A percentile compares a stretch with the other conserved stretches of the same genome.
These are phyloP conservation scores for Cheilosia grossa DNA, from an alignment of 2,888 invertebrate species.

Conservation along the genomic window DNA sequence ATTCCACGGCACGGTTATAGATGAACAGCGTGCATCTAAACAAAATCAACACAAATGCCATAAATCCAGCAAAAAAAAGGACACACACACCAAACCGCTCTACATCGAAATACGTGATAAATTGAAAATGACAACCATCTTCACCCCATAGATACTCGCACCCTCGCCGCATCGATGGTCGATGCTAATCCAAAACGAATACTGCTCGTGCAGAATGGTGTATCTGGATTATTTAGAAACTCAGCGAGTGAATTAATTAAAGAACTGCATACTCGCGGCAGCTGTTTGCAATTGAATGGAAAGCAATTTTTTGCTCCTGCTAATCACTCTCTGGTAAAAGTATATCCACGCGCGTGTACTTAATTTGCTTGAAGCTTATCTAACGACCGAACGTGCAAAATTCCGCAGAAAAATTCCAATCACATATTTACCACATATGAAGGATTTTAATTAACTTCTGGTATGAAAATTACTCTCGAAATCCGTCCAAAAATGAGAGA, in stretches of 20 bases:
- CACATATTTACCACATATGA: not conserved
- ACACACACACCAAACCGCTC: not conserved
- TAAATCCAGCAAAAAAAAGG: not conserved
- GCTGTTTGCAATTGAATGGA: too few species aligned
- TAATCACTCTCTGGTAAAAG: not conserved
- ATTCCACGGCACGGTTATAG: conserved; percentile 27
- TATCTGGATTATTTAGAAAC: conserved; percentile 16
- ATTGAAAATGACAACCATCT: conserved; percentile 7
- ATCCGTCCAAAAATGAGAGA: not conserved
- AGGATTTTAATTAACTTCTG: conserved; percentile 60
- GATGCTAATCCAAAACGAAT: not conserved
- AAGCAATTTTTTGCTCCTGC: not conserved
- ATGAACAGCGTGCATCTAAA: not conserved
- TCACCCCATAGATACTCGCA: not conserved
- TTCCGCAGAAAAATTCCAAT: conserved; percentile 24
- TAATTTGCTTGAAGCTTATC: not conserved
- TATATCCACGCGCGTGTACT: not conserved
- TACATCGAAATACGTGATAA: conserved; percentile 30
- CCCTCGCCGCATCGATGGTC: not conserved
- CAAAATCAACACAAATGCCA: not conserved
- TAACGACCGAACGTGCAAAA: conserved; percentile 19
- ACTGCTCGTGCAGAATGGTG: too few species aligned
- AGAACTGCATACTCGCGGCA: not conserved
- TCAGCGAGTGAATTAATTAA: conserved; percentile 21
- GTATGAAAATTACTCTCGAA: conserved; percentile 4